Base-by-base conservation (phyloP, 2,113 vertebrate species). In the Mustela nigripes region DNA sequence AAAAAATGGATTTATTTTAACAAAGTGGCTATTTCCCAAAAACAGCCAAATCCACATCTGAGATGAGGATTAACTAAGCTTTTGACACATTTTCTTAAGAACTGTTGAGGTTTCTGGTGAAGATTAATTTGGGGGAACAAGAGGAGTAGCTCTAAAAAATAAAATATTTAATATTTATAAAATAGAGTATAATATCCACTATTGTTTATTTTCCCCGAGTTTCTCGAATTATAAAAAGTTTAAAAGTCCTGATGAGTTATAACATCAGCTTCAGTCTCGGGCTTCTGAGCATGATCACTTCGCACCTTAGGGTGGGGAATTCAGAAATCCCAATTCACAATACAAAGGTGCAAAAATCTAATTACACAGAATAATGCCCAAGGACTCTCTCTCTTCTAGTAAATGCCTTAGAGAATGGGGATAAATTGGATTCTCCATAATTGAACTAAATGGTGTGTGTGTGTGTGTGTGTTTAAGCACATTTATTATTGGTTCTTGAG, bases 321-420 rank as follows among this genome's bases (percentile, higher is more conserved):
- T 31, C 60, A 50, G 82, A 96, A 97, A 95, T 92, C 93, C 73
- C 95, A 98, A 95, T 80, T 95, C 97, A 86, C 73, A 94, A 65
- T 48, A 53, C 95, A 95, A 90, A 96, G 56, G 89, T 87, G 67
- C 80, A 95, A 91, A 96, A 98, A 96, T 95, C 93, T 98, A 98
- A 97, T 98, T 97, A 98, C 95, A 95, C 22, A 87, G 82, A 96
- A 95, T 71, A 94, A 93, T 71, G 91, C 93, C 96, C 95, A 97
- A 95, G 93, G 96, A 95, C 92, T 94, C 85, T 60, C 85, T 56
- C 78, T 91, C 87, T 97, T 89, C 82, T 48, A 89, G 87, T 36
- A 94, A 97, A 96, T 97, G 81, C 97, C 96, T 92, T 95, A 92
- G 96, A 97, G 98, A 97, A 96, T 42, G 79, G 79, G 62, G 92